phyloP scores from a whole-genome alignment of 2,797 vertebrate genomes.

The Rhynchonycteris naso region DNA sequence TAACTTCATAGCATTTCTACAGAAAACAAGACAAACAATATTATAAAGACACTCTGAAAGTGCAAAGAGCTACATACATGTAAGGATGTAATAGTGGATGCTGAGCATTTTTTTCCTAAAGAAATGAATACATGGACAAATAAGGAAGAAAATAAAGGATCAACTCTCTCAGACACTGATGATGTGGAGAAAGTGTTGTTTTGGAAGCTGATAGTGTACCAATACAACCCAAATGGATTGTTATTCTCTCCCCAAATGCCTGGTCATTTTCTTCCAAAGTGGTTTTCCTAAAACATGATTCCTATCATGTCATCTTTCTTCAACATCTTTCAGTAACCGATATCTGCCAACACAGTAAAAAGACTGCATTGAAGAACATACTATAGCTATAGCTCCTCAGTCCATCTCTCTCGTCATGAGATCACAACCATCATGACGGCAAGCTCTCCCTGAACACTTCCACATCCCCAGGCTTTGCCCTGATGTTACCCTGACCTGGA shows the following conservation, averaged over 20 bases:
- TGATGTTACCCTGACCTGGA: background rate
- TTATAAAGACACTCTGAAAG: conserved; percentile 7
- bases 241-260: background rate
- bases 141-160: background rate
- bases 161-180: background rate
- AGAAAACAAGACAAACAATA: conserved; percentile 16
- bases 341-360: background rate
- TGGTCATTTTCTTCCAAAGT: background rate
- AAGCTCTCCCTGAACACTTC: background rate
- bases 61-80: background rate
- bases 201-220: background rate
- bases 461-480: background rate
- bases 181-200: background rate
- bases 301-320: background rate
- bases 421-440: background rate
- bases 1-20: background rate
- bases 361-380: background rate
- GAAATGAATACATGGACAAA: background rate
- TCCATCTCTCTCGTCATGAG: background rate
- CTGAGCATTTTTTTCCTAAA: background rate
- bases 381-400: background rate
- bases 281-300: background rate
- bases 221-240: background rate
- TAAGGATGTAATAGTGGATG: background rate
- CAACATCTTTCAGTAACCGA: background rate